These are phyloP conservation scores for Ephydatia muelleri DNA, from an alignment of 37 sponge, comb jelly and placozoan genomes.

Conservation along the genomic window DNA sequence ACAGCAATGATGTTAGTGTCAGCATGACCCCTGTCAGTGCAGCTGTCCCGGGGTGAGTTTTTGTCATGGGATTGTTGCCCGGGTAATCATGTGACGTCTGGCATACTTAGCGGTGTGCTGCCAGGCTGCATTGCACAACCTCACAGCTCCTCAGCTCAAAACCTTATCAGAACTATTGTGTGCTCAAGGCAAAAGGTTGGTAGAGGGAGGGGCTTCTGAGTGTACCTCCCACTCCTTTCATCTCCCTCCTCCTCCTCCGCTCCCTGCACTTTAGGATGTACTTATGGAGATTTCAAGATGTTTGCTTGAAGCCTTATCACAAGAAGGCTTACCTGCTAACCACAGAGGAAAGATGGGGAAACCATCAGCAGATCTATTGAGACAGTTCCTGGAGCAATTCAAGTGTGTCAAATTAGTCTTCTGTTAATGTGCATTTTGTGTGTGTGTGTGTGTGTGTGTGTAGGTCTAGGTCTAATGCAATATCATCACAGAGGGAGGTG, in stretches of 20 bases:
- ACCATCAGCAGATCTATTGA: conserved; percentile 45
- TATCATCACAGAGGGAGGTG: conserved; percentile 34
- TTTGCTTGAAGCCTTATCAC: conserved; percentile 52
- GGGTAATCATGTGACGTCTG: neutral
- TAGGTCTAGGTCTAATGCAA: conserved; percentile 33
- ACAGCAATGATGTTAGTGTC: conserved; percentile 55
- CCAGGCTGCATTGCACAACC: conserved; percentile 58
- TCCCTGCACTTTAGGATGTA: conserved; percentile 36
- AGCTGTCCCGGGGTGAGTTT: neutral
- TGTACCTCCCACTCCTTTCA: neutral
- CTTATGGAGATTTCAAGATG: conserved; percentile 63
- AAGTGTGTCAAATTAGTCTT: conserved; percentile 24
- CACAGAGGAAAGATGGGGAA: conserved; percentile 43
- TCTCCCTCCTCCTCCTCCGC: neutral
- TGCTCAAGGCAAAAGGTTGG: conserved; percentile 49
- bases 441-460: conserved; percentile 2
- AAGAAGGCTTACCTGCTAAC: conserved; percentile 49
- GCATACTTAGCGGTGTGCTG: neutral
- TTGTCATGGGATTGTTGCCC: neutral
- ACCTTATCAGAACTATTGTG: conserved; percentile 46
- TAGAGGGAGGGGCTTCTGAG: neutral
- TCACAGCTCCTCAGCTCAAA: conserved; percentile 7
- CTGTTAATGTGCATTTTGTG: neutral
- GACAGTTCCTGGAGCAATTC: conserved; percentile 47
- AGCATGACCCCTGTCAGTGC: conserved; percentile 43